Conservation (phyloP, 2,888 invertebrate genomes). For the Heliconius aoede region DNA sequence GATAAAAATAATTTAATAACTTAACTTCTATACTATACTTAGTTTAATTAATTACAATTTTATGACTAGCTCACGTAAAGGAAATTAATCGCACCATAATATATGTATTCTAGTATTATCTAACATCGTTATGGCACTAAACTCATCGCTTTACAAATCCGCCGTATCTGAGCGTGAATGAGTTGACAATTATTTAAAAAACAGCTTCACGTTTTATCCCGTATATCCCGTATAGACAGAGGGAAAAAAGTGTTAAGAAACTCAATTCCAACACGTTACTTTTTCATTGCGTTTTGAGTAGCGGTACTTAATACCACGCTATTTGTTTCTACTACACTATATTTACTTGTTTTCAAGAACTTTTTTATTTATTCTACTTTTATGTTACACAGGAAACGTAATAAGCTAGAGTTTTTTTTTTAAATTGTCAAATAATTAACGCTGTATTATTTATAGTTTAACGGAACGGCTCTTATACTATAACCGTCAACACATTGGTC, state of each 20-base stretch:
- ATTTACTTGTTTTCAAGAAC: not conserved
- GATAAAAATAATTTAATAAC: constrained; percentile 47
- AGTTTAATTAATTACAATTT: constrained; percentile 50
- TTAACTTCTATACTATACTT: constrained; percentile 38
- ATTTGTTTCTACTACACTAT: not conserved
- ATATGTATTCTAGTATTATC: constrained; percentile 55
- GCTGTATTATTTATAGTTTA: constrained; percentile 13
- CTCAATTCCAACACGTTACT: too few relatives aligned
- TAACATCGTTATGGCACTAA: constrained; percentile 52
- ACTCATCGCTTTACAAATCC: constrained; percentile 38
- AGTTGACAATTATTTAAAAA: constrained; percentile 1
- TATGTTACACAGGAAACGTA: not conserved
- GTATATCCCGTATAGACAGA: not conserved
- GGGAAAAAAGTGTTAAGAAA: too few relatives aligned
- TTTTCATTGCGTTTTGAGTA: not conserved
- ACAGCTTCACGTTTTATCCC: not conserved
- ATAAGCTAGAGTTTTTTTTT: not conserved
- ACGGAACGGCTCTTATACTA: constrained; percentile 45
- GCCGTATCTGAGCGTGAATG: not conserved
- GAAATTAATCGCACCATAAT: constrained; percentile 72
- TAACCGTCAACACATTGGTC: constrained; percentile 71
- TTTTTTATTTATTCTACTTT: not conserved
- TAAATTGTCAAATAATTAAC: constrained; percentile 12
- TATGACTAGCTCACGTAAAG: constrained; percentile 77
- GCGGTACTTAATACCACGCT: not conserved